These are phyloP conservation scores for Rhorus exstirpatorius DNA, from an alignment of 2,888 invertebrate genomes.

Conservation along the genomic window DNA sequence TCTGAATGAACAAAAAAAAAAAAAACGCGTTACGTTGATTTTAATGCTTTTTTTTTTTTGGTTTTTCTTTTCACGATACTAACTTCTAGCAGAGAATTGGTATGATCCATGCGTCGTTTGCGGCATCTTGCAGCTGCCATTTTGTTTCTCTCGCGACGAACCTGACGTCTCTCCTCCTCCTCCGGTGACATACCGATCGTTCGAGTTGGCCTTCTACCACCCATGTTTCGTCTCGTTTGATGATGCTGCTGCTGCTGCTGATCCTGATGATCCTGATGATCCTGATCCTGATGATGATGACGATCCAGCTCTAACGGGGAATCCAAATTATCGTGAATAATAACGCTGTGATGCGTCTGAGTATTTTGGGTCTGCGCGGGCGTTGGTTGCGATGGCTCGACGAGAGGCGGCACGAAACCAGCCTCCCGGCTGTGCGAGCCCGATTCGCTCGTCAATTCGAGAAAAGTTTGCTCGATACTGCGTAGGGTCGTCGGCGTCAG, in stretches of 20 bases:
- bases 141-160: conserved; percentile 97
- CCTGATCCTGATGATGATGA: conserved; percentile 88
- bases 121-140: conserved; percentile 98
- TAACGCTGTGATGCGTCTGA: conserved; percentile 70
- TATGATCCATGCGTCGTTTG: conserved; percentile 98
- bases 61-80: conserved; percentile 75
- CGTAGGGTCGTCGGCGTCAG: conserved; percentile 97
- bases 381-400: conserved; percentile 85
- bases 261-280: conserved; percentile 81
- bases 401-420: conserved; percentile 96
- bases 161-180: conserved; percentile 95
- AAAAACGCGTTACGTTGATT: too few species aligned
- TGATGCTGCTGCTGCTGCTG: conserved; percentile 76
- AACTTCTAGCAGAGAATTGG: conserved; percentile 94
- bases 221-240: conserved; percentile 92
- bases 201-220: conserved; percentile 93
- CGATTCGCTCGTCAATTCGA: conserved; percentile 93
- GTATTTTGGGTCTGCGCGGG: conserved; percentile 85
- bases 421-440: conserved; percentile 94
- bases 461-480: conserved; percentile 96
- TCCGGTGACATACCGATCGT: conserved; percentile 94
- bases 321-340: conserved; percentile 70
- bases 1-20: too few species aligned
- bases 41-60: background rate
- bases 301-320: conserved; percentile 87